Conservation (phyloP, 1,140 invertebrate species). For the Glossosoma conforme region DNA sequence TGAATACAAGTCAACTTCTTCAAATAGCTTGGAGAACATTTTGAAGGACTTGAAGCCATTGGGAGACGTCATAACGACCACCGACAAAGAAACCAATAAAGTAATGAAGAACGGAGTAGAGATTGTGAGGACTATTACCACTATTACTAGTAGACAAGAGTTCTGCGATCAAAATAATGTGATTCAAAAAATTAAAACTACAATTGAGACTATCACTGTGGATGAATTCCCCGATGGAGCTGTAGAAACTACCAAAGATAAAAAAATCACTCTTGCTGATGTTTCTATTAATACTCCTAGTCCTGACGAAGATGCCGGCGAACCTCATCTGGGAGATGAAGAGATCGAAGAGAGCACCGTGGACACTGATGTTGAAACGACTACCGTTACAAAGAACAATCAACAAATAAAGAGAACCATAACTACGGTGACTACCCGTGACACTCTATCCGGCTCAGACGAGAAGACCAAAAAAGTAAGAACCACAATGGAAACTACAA, state of each 20-base stretch:
- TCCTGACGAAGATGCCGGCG: constrained; percentile 26
- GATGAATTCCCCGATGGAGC: constrained; percentile 44
- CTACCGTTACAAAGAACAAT: constrained; percentile 38
- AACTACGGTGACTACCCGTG: constrained; percentile 45
- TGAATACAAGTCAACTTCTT: constrained; percentile 34
- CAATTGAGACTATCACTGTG: constrained; percentile 39
- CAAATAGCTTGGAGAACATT: constrained; percentile 33
- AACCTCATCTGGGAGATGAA: constrained; percentile 39
- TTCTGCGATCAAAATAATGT: constrained; percentile 34
- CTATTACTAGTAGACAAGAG: constrained; percentile 36
- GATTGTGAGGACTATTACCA: constrained; percentile 36
- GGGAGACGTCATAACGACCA: constrained; percentile 35
- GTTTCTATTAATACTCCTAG: constrained; percentile 33
- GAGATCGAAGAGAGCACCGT: constrained; percentile 42
- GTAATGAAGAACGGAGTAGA: constrained; percentile 37
- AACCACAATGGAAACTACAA: constrained; percentile 48
- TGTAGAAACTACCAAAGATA: constrained; percentile 40
- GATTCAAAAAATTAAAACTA: constrained; percentile 39
- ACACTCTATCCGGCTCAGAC: constrained; percentile 43
- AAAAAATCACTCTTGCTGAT: constrained; percentile 41
- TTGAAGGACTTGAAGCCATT: constrained; percentile 36
- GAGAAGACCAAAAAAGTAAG: constrained; percentile 42
- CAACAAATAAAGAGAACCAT: constrained; percentile 42
- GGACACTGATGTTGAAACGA: constrained; percentile 42
- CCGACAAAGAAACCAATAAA: constrained; percentile 34